Evolutionary conservation across 2,888 invertebrate species (phyloP), one percentile per base, ranked within the genome.

Genomic region (Caenorhabditis zanzibari): DNA sequence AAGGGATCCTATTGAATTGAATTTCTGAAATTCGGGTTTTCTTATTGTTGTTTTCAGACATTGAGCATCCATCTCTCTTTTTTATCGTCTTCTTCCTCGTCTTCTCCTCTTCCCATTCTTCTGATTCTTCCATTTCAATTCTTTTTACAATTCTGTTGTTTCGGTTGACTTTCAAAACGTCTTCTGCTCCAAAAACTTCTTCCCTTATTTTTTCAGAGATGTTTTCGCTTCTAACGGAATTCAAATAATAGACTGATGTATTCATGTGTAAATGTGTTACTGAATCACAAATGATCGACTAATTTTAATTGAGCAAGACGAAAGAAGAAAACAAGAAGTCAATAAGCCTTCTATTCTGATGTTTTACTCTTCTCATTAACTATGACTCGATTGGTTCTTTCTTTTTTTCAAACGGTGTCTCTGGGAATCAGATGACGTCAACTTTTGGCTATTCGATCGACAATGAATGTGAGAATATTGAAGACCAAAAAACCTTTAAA

Each of bases 161-260:
- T 54, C 38, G 35, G 28, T 63, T 64, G 74, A 28, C 66, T 56
- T 44, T 58, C 32, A 54, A 35, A 63, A 63, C 71, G 3, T 54
- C 44, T 49, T 63, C 71, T 71, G 49, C 41, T 63, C 22, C 63
- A 54, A 32, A 32, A 14, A 54, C 56, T 69, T 38, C 16, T 76
- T 59, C 38, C 28, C 38, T 41, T 26, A 2, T 63, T 28, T 64
- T 14, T 14, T 32, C 32, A n/a, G 32, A 7, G 32, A 7, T 32
- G 38, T 38, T 38, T 38, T 38, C 38, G n/a, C n/a, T n/a, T n/a
- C n/a, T n/a, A n/a, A n/a, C n/a, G 38, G 32, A 32, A 47, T 49
- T 49, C 35, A 14, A 72, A 68, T 72, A 58, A 68, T 72, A 47
- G 64, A 26, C 59, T 44, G 66, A 56, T 75, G 74, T 74, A 38